A percentile compares a stretch with the other conserved stretches of the same genome.
phyloP scores from a whole-genome alignment of 2,888 invertebrate genomes.

The Lordiphosa andalusiaca region DNA sequence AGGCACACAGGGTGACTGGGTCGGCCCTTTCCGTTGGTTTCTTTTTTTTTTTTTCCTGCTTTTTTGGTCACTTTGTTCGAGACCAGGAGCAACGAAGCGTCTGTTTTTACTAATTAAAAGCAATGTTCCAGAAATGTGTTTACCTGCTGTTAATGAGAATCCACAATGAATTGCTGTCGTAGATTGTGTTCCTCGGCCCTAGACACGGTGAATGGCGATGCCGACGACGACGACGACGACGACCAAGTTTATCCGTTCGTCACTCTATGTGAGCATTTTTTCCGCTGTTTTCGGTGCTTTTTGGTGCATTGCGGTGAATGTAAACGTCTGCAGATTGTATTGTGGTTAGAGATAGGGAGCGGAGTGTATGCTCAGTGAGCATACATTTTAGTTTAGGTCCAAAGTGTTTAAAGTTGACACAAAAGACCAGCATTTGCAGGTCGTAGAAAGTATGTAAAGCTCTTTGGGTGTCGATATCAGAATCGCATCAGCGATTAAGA shows the following conservation, averaged over 20 bases:
- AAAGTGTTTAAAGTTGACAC: too few relatives aligned
- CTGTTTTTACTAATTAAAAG: conserved; percentile 75
- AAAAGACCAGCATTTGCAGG: too few relatives aligned
- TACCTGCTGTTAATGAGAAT: conserved; percentile 75
- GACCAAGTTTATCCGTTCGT: neutral
- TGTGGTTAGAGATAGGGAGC: conserved; percentile 7
- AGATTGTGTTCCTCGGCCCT: conserved; percentile 49
- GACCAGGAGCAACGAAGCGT: conserved; percentile 45
- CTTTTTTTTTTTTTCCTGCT: conserved; percentile 4
- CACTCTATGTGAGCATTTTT: conserved; percentile 2
- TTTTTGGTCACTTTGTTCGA: conserved; percentile 27
- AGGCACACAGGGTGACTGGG: conserved; percentile 50
- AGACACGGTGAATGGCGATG: conserved; percentile 2
- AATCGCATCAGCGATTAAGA: too few relatives aligned
- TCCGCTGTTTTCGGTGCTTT: conserved; percentile 7
- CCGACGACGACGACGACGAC: conserved; percentile 12
- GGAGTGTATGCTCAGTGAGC: too few relatives aligned
- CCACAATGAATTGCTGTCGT: conserved; percentile 73
- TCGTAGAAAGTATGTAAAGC: too few relatives aligned
- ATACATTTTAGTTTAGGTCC: too few relatives aligned
- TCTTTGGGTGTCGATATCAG: too few relatives aligned
- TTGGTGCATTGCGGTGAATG: conserved; percentile 13
- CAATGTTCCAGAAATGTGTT: conserved; percentile 76
- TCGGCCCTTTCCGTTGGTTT: conserved; percentile 32
- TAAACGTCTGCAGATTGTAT: conserved; percentile 11